phyloP scores from a whole-genome alignment of 2,888 invertebrate species.

The Drosophila maculinotata region DNA sequence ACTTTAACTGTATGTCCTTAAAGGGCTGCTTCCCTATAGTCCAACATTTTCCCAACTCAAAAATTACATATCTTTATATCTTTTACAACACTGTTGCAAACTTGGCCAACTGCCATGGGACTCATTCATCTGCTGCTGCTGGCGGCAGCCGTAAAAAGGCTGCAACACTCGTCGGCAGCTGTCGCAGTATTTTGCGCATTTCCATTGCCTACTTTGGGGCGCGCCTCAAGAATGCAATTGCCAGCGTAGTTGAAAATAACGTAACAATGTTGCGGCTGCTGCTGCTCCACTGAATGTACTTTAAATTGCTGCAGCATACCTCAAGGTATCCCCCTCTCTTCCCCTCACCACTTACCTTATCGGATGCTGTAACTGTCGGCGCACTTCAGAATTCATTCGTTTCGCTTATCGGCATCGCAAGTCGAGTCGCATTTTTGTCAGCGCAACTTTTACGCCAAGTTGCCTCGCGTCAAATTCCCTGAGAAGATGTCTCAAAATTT shows the following conservation, averaged over 20 bases:
- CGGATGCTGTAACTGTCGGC: conserved; percentile 47
- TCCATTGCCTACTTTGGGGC: conserved; percentile 54
- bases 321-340: not conserved
- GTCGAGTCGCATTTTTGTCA: conserved; percentile 62
- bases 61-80: conserved; percentile 8
- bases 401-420: conserved; percentile 66
- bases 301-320: conserved; percentile 52
- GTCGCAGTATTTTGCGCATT: conserved; percentile 56
- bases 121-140: conserved; percentile 17
- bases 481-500: conserved; percentile 8
- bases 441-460: conserved; percentile 57
- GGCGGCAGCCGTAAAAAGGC: conserved; percentile 38
- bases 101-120: conserved; percentile 42
- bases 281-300: conserved; percentile 15
- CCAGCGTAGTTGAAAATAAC: conserved; percentile 12
- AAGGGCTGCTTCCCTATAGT: not conserved
- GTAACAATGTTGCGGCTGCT: conserved; percentile 52
- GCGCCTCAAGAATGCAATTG: conserved; percentile 46
- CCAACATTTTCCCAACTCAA: conserved; percentile 2
- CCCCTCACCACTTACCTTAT: conserved; percentile 21
- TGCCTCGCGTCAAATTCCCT: conserved; percentile 53
- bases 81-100: conserved; percentile 25
- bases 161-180: conserved; percentile 49
- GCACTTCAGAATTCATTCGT: conserved; percentile 55
- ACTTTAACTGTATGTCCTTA: not conserved